Percentiles rank a stretch among this genome's conserved stretches.
phyloP scores from a whole-genome alignment of 2,888 invertebrate species.

The Scaptomyza parva region DNA sequence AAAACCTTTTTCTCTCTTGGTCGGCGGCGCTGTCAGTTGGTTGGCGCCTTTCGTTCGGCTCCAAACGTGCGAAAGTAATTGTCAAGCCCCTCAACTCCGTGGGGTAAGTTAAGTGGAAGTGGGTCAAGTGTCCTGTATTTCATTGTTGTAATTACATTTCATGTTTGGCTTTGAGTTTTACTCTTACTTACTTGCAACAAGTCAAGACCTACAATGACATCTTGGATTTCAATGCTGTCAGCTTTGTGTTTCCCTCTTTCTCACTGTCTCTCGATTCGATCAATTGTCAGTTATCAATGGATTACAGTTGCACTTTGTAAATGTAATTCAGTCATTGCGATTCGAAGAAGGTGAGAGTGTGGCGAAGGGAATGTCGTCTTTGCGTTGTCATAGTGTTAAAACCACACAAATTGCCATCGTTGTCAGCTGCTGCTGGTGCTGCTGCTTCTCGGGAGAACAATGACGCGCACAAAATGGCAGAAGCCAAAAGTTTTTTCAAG shows the following conservation, averaged over 20 bases:
- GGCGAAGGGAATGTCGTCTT: background rate
- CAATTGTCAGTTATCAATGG: slow-evolving; percentile 13
- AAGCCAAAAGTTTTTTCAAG: slow-evolving; percentile 19
- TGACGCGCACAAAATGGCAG: slow-evolving; percentile 51
- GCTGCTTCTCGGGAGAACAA: slow-evolving; percentile 21
- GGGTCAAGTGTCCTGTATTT: slow-evolving; percentile 76
- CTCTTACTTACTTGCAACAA: slow-evolving; percentile 11
- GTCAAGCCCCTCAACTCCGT: slow-evolving; percentile 11
- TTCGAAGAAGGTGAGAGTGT: slow-evolving; percentile 17
- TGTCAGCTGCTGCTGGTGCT: slow-evolving; percentile 14
- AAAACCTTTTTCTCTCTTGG: slow-evolving; percentile 37
- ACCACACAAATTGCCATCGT: slow-evolving; percentile 39
- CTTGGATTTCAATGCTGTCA: slow-evolving; percentile 28
- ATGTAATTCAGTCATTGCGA: slow-evolving; percentile 50
- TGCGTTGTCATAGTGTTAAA: slow-evolving; percentile 37
- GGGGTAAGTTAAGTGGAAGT: slow-evolving; percentile 37
- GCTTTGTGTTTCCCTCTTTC: slow-evolving; percentile 43
- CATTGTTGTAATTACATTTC: slow-evolving; percentile 66
- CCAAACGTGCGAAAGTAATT: slow-evolving; percentile 76
- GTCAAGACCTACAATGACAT: background rate
- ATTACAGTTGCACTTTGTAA: slow-evolving; percentile 27
- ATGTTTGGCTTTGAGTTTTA: slow-evolving; percentile 40
- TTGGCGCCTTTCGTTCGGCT: slow-evolving; percentile 44
- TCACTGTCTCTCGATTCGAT: background rate
- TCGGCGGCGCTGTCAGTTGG: slow-evolving; percentile 2